A percentile compares a stretch with the other conserved stretches of the same genome.
These are phyloP conservation scores for Pollenia angustigena DNA, from an alignment of 2,888 invertebrate species.

Conservation along the genomic window DNA sequence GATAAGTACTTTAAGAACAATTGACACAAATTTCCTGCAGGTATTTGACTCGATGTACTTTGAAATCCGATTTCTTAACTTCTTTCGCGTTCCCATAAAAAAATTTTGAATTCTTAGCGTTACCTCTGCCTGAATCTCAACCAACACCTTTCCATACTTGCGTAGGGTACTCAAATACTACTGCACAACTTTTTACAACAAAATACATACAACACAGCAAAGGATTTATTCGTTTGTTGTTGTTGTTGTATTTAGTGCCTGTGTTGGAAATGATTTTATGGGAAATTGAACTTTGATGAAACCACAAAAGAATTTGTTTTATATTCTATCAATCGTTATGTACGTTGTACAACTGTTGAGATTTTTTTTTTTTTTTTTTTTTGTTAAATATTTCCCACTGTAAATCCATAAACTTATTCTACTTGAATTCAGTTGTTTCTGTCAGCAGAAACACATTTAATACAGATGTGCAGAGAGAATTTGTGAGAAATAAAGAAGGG, in stretches of 20 bases:
- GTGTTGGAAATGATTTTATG: slow-evolving; percentile 62
- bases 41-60: too few species aligned
- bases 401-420: neutral
- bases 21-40: too few species aligned
- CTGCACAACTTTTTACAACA: neutral
- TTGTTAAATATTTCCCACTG: neutral
- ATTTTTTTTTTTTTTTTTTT: neutral
- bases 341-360: slow-evolving; percentile 18
- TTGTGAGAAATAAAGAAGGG: neutral
- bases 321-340: slow-evolving; percentile 56
- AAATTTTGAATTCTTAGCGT: too few species aligned
- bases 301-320: slow-evolving; percentile 70
- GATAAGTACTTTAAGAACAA: too few species aligned
- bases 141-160: neutral
- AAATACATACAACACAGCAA: neutral
- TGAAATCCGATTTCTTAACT: too few species aligned
- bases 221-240: slow-evolving; percentile 28
- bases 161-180: neutral
- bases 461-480: neutral
- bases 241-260: slow-evolving; percentile 24
- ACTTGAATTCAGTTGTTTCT: neutral
- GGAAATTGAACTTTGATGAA: slow-evolving; percentile 66
- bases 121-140: too few species aligned
- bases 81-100: too few species aligned
- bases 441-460: neutral